Evolutionary conservation across 1,140 invertebrate genomes (phyloP).

Genomic region (Bradynema listronoti): DNA sequence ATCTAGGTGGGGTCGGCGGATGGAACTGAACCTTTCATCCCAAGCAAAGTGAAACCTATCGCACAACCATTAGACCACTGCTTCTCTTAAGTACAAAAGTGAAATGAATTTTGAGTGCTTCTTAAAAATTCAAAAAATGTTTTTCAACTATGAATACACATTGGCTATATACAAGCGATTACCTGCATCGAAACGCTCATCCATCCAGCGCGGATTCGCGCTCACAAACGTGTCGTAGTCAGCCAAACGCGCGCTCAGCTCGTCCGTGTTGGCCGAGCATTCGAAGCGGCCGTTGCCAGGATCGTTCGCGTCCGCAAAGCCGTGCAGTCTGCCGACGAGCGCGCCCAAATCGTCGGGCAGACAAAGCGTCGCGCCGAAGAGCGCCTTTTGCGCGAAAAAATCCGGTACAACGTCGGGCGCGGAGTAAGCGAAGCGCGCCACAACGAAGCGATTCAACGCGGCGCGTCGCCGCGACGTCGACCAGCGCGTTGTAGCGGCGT

Average conservation of each 20-base stretch:
- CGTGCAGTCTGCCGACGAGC: slow-evolving; percentile 30
- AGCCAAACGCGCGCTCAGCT: slow-evolving; percentile 10
- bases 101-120: too few relatives aligned
- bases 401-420: slow-evolving; percentile 22
- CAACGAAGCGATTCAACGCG: slow-evolving; percentile 28
- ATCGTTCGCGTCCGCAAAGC: slow-evolving; percentile 13
- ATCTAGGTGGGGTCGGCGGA: too few relatives aligned
- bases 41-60: too few relatives aligned
- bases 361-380: slow-evolving; percentile 14
- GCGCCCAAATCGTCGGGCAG: slow-evolving; percentile 24
- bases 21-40: too few relatives aligned
- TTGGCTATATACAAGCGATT: too few relatives aligned
- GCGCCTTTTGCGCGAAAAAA: slow-evolving; percentile 29
- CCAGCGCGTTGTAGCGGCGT: not conserved
- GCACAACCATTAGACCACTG: too few relatives aligned
- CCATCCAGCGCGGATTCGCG: slow-evolving; percentile 25
- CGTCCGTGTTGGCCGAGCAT: slow-evolving; percentile 16
- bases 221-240: not conserved
- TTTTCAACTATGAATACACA: too few relatives aligned
- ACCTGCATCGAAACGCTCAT: slow-evolving; percentile 16
- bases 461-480: slow-evolving; percentile 7
- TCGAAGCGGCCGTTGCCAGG: slow-evolving; percentile 5
- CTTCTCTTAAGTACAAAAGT: too few relatives aligned
- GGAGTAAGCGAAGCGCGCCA: slow-evolving; percentile 33
- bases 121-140: too few relatives aligned